These are phyloP conservation scores for Metallyticus violacea DNA, from an alignment of 2,888 invertebrate species.

Conservation along the genomic window DNA sequence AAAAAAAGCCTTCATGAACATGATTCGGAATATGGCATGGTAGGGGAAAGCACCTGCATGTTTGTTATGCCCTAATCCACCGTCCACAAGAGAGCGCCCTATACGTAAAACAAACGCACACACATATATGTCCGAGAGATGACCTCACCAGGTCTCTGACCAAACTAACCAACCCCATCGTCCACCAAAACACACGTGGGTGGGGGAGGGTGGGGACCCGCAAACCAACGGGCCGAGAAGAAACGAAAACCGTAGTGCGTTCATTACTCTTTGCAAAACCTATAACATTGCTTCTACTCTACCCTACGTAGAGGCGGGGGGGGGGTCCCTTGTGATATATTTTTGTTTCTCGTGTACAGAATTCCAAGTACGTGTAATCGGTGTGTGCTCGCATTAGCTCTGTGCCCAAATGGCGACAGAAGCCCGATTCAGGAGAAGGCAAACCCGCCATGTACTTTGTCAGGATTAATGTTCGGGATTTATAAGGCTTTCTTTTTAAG, in stretches of 20 bases:
- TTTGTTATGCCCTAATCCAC: not conserved
- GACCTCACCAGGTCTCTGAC: not conserved
- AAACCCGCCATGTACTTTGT: not conserved
- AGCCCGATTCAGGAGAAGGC: not conserved
- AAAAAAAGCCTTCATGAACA: not conserved
- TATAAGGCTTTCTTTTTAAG: not conserved
- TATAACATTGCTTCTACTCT: not conserved
- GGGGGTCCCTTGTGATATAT: not conserved
- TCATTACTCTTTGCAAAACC: not conserved
- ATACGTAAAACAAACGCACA: not conserved
- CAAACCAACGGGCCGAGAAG: not conserved
- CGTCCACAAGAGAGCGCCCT: not conserved
- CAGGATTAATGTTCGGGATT: not conserved
- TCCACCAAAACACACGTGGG: not conserved
- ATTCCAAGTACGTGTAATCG: not conserved
- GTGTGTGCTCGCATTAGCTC: not conserved
- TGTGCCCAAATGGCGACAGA: not conserved
- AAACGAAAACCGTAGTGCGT: not conserved
- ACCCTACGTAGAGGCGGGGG: not conserved
- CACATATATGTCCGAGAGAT: too few species aligned
- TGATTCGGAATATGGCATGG: not conserved
- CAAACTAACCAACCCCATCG: not conserved
- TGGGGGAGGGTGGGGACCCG: not conserved
- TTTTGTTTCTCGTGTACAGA: not conserved
- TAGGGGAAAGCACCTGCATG: not conserved